phyloP scores from a whole-genome alignment of 2,797 vertebrate species.

The Pantherophis alleghaniensis region DNA sequence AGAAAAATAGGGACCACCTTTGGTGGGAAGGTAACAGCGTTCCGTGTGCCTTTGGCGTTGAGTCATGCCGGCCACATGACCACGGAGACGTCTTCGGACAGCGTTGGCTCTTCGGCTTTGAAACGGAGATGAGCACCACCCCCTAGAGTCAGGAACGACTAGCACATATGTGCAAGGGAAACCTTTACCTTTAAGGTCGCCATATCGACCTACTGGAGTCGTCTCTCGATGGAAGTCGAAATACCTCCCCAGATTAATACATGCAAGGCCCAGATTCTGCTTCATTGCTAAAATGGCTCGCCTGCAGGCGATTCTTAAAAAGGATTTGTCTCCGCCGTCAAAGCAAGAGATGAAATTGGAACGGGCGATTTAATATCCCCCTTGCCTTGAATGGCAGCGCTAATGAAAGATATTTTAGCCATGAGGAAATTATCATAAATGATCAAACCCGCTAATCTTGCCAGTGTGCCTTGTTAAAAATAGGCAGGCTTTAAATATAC shows the following conservation, averaged over 20 bases:
- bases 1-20: no score
- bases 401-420: background rate
- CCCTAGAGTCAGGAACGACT: no score
- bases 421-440: background rate
- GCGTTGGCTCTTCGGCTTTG: no score
- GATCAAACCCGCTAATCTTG: background rate
- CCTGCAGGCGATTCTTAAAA: background rate
- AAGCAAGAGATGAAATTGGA: background rate
- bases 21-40: no score
- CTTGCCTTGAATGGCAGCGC: background rate
- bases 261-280: background rate
- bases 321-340: background rate
- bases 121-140: no score
- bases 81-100: no score
- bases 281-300: background rate
- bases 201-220: accelerated
- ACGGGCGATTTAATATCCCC: background rate
- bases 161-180: no score
- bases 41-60: no score
- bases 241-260: background rate
- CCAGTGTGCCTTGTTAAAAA: background rate
- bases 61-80: no score
- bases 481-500: background rate
- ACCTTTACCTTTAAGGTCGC: no score
- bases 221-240: background rate